These are phyloP conservation scores for Apodemus speciosus DNA, from an alignment of 2,113 vertebrate genomes.

Conservation along the genomic window DNA sequence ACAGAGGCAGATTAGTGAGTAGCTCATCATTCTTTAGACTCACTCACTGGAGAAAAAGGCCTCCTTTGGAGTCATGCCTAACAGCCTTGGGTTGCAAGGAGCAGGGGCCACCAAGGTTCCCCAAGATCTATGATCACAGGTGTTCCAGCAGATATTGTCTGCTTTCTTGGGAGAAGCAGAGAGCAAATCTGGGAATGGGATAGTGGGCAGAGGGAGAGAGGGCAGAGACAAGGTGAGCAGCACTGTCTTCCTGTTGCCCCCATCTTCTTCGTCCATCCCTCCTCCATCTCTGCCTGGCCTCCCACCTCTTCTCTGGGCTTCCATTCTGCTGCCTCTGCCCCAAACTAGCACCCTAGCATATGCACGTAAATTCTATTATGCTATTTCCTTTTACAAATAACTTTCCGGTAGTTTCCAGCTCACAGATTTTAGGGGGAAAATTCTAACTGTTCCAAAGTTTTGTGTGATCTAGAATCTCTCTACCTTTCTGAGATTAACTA, in stretches of 20 bases:
- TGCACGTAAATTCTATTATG: background rate
- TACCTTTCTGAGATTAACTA: background rate
- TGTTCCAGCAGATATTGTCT: background rate
- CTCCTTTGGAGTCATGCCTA: conserved; percentile 67
- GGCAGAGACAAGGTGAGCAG: conserved; percentile 63
- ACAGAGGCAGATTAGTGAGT: conserved; percentile 64
- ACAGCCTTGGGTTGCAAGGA: conserved; percentile 12
- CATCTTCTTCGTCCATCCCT: background rate
- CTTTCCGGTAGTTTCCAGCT: background rate
- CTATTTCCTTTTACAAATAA: background rate
- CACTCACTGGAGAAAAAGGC: conserved; percentile 78
- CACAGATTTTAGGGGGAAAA: background rate
- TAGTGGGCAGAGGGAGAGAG: conserved; percentile 80
- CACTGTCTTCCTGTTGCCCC: background rate
- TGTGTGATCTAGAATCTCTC: background rate
- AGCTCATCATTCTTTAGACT: conserved; percentile 67
- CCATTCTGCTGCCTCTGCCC: background rate
- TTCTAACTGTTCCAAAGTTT: conserved; percentile 30
- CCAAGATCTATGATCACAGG: conserved; percentile 33
- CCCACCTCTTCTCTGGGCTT: background rate
- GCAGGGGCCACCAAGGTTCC: conserved; percentile 27
- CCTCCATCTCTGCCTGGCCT: background rate
- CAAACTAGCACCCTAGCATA: background rate
- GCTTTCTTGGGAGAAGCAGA: conserved; percentile 85
- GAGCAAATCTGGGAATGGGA: conserved; percentile 83